Evolutionary conservation across 2,888 invertebrate species (phyloP), one percentile per base, ranked within the genome.

Genomic region (Lutraria lutraria): DNA sequence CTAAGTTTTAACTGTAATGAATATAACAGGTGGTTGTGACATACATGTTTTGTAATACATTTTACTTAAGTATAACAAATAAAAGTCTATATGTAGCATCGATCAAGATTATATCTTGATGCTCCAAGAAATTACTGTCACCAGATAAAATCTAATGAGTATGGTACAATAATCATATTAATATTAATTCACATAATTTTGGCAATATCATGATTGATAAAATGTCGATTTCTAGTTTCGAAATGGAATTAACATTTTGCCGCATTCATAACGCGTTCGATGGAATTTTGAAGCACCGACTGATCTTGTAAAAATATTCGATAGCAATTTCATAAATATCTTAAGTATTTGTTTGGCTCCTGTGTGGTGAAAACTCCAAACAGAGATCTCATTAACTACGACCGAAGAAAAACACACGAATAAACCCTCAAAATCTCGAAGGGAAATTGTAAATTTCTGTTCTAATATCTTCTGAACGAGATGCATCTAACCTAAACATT

Each of bases 301-400:
- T 76, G 76, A 76, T 76, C 76, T 76, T 31, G 31, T 76, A 76
- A 76, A 76, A 76, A 76, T 43, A 16, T 76, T 76, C 76, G 29
- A 76, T 76, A 34, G 76, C 31, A 31, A 76, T 76, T 76, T 76
- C 34, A 31, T 76, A 76, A 34, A 76, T 76, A 25, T 76, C 76
- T 76, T 76, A 76, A 76, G 76, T 76, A 76, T 76, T 76, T 76
- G 76, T 76, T 76, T 76, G 29, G 76, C 76, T 76, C 76, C 12
- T 34, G 31, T 76, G 29, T 15, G 76, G 76, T 34, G 34, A 76
- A 76, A 76, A 76, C 29, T 31, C 31, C 76, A 76, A 76, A 76
- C 76, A 76, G 13, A 13, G 76, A 76, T 76, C 76, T 76, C 34
- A 76, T 13, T 31, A 76, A 76, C 76, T 31, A 16, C 25, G 25